Base-by-base conservation (phyloP, 2,113 vertebrate genomes). In the Pteruthius melanotis region DNA sequence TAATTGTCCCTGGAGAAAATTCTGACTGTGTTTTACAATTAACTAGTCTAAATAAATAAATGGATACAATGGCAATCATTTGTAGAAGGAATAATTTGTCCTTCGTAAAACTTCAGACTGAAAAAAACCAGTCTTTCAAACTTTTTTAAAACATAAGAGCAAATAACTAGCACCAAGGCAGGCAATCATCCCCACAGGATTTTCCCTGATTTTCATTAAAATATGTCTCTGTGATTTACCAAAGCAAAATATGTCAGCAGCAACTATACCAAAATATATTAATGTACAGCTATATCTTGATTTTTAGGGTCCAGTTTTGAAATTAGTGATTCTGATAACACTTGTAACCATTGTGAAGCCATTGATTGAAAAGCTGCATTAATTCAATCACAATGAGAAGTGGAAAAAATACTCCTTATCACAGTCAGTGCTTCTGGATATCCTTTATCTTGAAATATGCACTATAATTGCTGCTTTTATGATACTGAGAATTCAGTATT, bases 391-490 rank as follows among this genome's bases (percentile, higher is more conserved):
- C 15, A 72, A 24, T 35, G 10, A 71, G 8, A 10, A 56, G 18
- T 72, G 81, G 17, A 75, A 85, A 82, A 78, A 26, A 3, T 61
- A n/a, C 2, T 80, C 22, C 15, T 21, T 31, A 17, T 31, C 28
- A 40, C 0, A 1, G 26, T 28, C 33, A 68, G 30, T n/a, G 27
- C 19, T 75, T 85, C 66, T 71, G 26, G 33, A 35, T 54, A 37
- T 30, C 30, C 22, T 93, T 54, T 50, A 20, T 70, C 11, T 15
- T 80, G 35, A 85, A 68, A 75, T 68, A 60, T 9, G 6, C 2
- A 0, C 40, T 49, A 11, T 26, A 65, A 53, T 28, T 0, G 0
- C 28, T 65, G 7, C 8, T 65, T 0, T 45, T 52, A 24, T 20
- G 10, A 37, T 31, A 27, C 2, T 64, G 49, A 88, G 6, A 40